Evolutionary conservation across 2,113 vertebrate genomes (phyloP).

Genomic region (Phodopus roborovskii): DNA sequence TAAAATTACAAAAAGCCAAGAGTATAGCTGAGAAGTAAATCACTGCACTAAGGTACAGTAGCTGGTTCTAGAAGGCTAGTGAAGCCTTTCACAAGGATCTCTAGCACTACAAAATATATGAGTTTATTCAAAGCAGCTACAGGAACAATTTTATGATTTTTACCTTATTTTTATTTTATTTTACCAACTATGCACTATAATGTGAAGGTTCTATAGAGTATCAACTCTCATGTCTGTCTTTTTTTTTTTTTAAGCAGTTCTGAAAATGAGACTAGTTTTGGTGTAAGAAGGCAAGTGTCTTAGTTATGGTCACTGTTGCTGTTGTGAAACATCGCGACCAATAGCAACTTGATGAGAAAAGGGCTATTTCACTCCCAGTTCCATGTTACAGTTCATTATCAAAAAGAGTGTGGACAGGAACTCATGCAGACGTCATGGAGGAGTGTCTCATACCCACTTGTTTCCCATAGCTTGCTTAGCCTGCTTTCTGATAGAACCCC

Average conservation of each 20-base stretch:
- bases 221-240: neutral
- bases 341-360: neutral
- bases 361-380: neutral
- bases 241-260: neutral
- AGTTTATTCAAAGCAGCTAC: constrained; percentile 9
- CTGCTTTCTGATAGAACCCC: neutral
- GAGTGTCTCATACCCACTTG: neutral
- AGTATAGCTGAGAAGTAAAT: neutral
- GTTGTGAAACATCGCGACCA: neutral
- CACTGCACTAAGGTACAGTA: neutral
- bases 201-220: neutral
- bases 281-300: neutral
- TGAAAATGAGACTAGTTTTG: neutral
- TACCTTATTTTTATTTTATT: neutral
- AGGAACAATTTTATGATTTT: neutral
- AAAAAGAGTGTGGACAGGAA: neutral
- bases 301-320: neutral
- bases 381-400: neutral
- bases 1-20: neutral
- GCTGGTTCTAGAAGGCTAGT: no score
- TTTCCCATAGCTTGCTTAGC: neutral
- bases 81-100: neutral
- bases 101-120: neutral
- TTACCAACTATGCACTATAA: neutral
- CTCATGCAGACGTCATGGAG: neutral